A percentile compares a stretch with the other conserved stretches of the same genome.
These are phyloP conservation scores for Colossoma macropomum DNA, from an alignment of 2,113 vertebrate species.

Conservation along the genomic window DNA sequence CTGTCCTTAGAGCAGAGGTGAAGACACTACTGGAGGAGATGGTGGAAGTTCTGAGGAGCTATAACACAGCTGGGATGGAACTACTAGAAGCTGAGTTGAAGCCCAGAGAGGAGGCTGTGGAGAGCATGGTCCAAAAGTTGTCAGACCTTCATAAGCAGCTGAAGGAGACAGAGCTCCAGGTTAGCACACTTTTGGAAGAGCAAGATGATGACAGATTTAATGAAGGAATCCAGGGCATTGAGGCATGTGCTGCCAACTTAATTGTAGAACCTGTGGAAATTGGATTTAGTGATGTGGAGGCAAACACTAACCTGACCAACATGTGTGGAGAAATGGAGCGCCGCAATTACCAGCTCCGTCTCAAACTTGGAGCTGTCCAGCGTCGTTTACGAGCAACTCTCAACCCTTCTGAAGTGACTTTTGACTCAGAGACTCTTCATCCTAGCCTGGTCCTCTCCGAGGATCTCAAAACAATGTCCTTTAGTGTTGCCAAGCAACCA, in stretches of 20 bases:
- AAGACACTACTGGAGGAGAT: conserved; percentile 62
- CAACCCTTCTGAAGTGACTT: conserved; percentile 79
- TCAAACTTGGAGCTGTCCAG: conserved; percentile 64
- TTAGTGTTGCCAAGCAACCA: conserved; percentile 66
- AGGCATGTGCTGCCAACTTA: conserved; percentile 56
- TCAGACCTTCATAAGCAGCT: conserved; percentile 62
- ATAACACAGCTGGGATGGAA: conserved; percentile 56
- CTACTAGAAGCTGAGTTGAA: conserved; percentile 67
- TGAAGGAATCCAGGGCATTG: conserved; percentile 53
- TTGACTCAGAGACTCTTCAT: conserved; percentile 74
- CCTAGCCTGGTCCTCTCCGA: conserved; percentile 76
- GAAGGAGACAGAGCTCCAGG: conserved; percentile 58
- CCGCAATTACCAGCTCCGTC: conserved; percentile 64
- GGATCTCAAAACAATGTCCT: conserved; percentile 73
- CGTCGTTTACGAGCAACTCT: conserved; percentile 66
- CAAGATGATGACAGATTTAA: conserved; percentile 53
- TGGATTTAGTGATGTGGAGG: conserved; percentile 26
- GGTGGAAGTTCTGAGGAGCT: conserved; percentile 54
- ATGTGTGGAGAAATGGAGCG: conserved; percentile 66
- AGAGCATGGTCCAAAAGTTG: conserved; percentile 49
- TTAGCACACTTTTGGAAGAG: conserved; percentile 62
- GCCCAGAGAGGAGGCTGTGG: conserved; percentile 60
- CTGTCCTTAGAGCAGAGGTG: conserved; percentile 62
- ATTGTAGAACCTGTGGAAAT: conserved; percentile 50
- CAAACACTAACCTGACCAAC: conserved; percentile 37